phyloP scores from a whole-genome alignment of 2,797 vertebrate genomes.

The Enteromius trimaculatus region DNA sequence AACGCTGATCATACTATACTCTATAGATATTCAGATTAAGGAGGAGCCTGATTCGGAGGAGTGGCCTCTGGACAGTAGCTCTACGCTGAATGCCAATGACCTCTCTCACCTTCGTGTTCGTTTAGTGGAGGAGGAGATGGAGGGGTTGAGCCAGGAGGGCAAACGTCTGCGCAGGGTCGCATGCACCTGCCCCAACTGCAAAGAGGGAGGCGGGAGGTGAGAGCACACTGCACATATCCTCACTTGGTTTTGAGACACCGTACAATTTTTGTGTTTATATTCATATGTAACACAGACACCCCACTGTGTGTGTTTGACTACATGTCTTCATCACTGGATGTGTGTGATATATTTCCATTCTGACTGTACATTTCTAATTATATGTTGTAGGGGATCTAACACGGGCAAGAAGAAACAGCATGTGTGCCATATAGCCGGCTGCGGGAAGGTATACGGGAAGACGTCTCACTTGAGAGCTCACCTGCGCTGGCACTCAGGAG shows the following conservation, averaged over 20 bases:
- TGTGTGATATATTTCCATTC: slow-evolving; percentile 5
- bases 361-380: slow-evolving; percentile 20
- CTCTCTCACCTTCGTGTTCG: slow-evolving; percentile 93
- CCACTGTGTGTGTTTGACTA: background rate
- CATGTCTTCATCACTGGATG: slow-evolving; percentile 10
- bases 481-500: slow-evolving; percentile 98
- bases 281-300: background rate
- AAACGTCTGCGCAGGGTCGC: slow-evolving; percentile 96
- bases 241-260: background rate
- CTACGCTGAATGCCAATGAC: slow-evolving; percentile 95
- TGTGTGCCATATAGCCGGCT: slow-evolving; percentile 96
- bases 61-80: slow-evolving; percentile 95
- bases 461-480: slow-evolving; percentile 98
- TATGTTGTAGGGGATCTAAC: slow-evolving; percentile 87
- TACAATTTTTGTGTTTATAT: background rate
- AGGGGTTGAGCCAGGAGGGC: slow-evolving; percentile 93
- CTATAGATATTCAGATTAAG: slow-evolving; percentile 95
- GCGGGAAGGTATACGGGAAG: slow-evolving; percentile 90
- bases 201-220: slow-evolving; percentile 97
- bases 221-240: slow-evolving; percentile 50
- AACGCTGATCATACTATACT: slow-evolving; percentile 57
- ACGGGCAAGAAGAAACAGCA: slow-evolving; percentile 96
- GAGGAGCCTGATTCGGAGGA: slow-evolving; percentile 97
- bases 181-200: slow-evolving; percentile 99
- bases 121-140: slow-evolving; percentile 93